A percentile compares a stretch with the other conserved stretches of the same genome.
Conservation (phyloP, 2,797 vertebrate species). For the Pipistrellus nathusii region DNA sequence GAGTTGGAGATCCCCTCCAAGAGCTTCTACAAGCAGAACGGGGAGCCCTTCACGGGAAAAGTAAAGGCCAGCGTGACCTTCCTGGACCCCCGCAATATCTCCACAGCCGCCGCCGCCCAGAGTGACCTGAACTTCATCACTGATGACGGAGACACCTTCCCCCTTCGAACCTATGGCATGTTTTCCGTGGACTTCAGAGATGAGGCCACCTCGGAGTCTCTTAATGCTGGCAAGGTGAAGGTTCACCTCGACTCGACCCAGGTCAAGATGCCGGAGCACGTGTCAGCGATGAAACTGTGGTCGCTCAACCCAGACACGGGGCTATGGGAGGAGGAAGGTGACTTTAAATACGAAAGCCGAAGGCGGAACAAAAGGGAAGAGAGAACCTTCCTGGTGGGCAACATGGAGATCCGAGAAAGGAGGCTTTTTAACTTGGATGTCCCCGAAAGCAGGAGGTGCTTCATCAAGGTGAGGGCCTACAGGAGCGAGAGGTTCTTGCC, state of each 20-base stretch:
- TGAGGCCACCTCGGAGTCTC: conserved; percentile 91
- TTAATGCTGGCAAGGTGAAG: conserved; percentile 96
- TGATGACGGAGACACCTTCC: conserved; percentile 94
- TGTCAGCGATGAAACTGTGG: conserved; percentile 97
- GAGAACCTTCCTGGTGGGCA: conserved; percentile 97
- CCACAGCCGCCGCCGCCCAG: conserved; percentile 93
- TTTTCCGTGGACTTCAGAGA: conserved; percentile 97
- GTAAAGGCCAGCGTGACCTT: conserved; percentile 97
- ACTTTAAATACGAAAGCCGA: conserved; percentile 90
- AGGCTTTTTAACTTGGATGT: conserved; percentile 98
- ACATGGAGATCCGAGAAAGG: conserved; percentile 98
- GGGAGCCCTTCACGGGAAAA: conserved; percentile 94
- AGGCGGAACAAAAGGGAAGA: conserved; percentile 95
- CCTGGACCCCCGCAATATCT: conserved; percentile 95
- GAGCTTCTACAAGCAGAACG: conserved; percentile 95
- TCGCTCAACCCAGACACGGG: conserved; percentile 97
- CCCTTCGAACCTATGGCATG: conserved; percentile 98
- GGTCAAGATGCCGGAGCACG: conserved; percentile 95
- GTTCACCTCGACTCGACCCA: conserved; percentile 95
- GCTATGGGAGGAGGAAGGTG: conserved; percentile 97
- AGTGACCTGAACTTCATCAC: conserved; percentile 97
- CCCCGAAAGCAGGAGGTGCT: conserved; percentile 96
- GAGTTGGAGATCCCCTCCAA: conserved; percentile 95
- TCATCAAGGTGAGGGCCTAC: conserved; percentile 96
- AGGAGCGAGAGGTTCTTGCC: conserved; percentile 96